A percentile compares a stretch with the other conserved stretches of the same genome.
Conservation (phyloP, 2,888 invertebrate species). For the Caenorhabditis panamensis region DNA sequence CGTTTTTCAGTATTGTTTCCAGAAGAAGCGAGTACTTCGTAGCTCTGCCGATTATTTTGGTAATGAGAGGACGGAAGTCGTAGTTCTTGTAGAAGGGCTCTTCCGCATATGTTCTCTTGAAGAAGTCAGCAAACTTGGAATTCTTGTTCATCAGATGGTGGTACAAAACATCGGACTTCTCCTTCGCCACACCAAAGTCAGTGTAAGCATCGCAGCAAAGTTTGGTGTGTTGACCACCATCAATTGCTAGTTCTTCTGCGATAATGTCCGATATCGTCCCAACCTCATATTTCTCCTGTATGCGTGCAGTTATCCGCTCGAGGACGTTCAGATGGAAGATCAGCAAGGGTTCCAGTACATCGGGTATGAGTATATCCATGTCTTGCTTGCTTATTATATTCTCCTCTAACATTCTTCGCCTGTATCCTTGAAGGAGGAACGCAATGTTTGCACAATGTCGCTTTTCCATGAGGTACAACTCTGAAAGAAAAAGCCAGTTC, state of each 20-base stretch:
- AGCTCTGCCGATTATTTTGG: slow-evolving; percentile 68
- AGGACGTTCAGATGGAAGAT: slow-evolving; percentile 77
- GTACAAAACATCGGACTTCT: slow-evolving; percentile 63
- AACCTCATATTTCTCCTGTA: slow-evolving; percentile 67
- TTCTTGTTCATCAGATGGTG: slow-evolving; percentile 61
- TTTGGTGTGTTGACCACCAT: slow-evolving; percentile 52
- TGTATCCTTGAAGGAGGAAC: slow-evolving; percentile 71
- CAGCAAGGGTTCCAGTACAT: slow-evolving; percentile 78
- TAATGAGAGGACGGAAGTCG: slow-evolving; percentile 71
- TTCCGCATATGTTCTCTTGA: slow-evolving; percentile 49
- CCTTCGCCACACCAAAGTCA: slow-evolving; percentile 68
- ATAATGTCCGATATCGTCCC: slow-evolving; percentile 78
- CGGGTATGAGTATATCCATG: slow-evolving; percentile 72
- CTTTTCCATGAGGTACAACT: slow-evolving; percentile 67
- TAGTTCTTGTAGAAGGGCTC: slow-evolving; percentile 65
- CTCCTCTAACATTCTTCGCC: slow-evolving; percentile 68
- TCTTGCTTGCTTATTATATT: slow-evolving; percentile 64
- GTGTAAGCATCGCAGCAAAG: slow-evolving; percentile 70
- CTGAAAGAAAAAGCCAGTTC: slow-evolving; percentile 32
- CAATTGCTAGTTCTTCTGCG: slow-evolving; percentile 61
- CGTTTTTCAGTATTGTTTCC: slow-evolving; percentile 68
- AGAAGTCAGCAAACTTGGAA: slow-evolving; percentile 65
- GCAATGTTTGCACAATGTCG: slow-evolving; percentile 73
- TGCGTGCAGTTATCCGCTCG: slow-evolving; percentile 71
- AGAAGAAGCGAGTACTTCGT: slow-evolving; percentile 71